Base-by-base conservation (phyloP, 2,797 vertebrate genomes). In the Semaprochilodus insignis region DNA sequence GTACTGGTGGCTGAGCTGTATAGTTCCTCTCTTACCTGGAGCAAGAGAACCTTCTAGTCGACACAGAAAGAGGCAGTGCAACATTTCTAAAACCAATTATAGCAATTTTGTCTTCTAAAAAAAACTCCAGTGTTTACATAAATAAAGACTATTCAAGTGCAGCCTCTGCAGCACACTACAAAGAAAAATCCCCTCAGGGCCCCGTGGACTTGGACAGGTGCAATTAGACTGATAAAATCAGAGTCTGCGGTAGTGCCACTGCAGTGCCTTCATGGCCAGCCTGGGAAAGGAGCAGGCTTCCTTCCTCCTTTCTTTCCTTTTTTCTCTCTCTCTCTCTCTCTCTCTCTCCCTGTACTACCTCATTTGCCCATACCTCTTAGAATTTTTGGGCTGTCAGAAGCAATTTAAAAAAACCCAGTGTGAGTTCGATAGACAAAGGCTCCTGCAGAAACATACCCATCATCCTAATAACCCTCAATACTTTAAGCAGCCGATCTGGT, bases 201-300 rank as follows among this genome's bases (percentile, higher is more conserved):
- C 89, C 90, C 57, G 84, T 88, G 90, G 90, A 91, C 90, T 89
- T 89, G 92, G 93, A 94, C 93, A 95, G 94, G 94, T 94, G 94
- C 94, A 95, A 95, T 95, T 95, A 95, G 92, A 92, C 89, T 91
- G 93, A 95, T 95, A 95, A 93, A 91, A 95, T 95, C 94, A 92
- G 89, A 93, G 88, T 89, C 90, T 76, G 87, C 90, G 90, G 89
- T 90, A 90, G 90, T 90, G 85, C 89, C 87, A 82, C 88, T 89
- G 88, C 91, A 87, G 85, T 88, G 89, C 82, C 86, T 54, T 23
- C 83, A 57, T 74, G 57, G 73, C 66, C 52, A 80, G 60, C 57
- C 23, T 51, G 48, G 59, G 15, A 74, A 54, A 80, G 36, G 14
- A 31, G 27, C 69, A 63, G 57, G 0, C 10, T 51, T 36, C 16